Evolutionary conservation across 2,113 vertebrate genomes (phyloP), one percentile per base, ranked within the genome.

Genomic region (Heliornis fulica): DNA sequence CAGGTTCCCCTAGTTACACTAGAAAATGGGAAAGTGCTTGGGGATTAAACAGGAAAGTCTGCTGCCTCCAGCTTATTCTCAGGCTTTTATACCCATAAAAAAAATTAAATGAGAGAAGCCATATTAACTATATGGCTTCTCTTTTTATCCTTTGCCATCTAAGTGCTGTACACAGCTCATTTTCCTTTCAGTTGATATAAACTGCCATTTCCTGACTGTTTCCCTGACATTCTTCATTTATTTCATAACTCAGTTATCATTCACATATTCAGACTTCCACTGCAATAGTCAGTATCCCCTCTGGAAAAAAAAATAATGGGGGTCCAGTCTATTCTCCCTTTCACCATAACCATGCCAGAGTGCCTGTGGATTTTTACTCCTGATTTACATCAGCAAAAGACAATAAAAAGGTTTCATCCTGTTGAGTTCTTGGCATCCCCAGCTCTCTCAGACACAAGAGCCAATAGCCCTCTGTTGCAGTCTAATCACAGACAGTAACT

Each of bases 171-270:
- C 29, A 64, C 40, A 69, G 41, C n/a, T 89, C 43, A 41, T 95
- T 94, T 94, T 94, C 72, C 57, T 94, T 93, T 89, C 84, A 45
- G 61, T 5, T 91, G 36, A 57, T 68, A 71, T 60, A 78, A 94
- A 64, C 69, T 84, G 41, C 61, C 32, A 89, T 94, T 94, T 94
- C 45, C 81, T 68, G 45, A 69, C 46, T 48, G 21, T 48, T 87
- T 80, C 57, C 41, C n/a, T 48, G 53, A 71, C n/a, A 56, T 6
- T 78, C 65, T 92, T 38, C 64, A 46, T 65, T 76, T 48, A 54
- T 76, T 92, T 78, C 80, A 86, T 20, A 9, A 83, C 79, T 92
- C 31, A 51, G 79, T 80, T 85, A 83, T 66, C 46, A 41, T 65
- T 84, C 63, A 81, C 63, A 77, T 13, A 68, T 14, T 14, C 65